phyloP scores from a whole-genome alignment of 2,888 invertebrate genomes.

The Neoscelio sp. region DNA sequence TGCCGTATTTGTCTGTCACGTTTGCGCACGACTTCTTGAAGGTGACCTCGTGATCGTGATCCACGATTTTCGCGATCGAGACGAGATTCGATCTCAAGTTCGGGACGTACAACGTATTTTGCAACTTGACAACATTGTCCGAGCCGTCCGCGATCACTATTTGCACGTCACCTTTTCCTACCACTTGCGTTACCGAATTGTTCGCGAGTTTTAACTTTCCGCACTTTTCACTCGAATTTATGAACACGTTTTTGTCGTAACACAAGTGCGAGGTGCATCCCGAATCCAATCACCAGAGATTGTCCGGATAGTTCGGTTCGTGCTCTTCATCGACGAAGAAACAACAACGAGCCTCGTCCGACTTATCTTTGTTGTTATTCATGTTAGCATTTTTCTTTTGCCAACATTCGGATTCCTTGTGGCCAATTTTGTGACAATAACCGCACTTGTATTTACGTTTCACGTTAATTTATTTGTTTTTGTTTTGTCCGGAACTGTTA shows the following conservation, averaged over 20 bases:
- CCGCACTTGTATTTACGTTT: constrained; percentile 13
- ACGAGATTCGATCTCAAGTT: constrained; percentile 62
- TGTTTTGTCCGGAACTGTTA: not conserved
- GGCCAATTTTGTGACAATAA: constrained; percentile 13
- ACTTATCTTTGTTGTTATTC: not conserved
- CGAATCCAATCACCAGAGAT: constrained; percentile 11
- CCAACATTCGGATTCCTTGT: constrained; percentile 15
- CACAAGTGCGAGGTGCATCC: constrained; percentile 43
- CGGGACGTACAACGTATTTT: constrained; percentile 57
- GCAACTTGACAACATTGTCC: not conserved
- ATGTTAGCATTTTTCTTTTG: not conserved
- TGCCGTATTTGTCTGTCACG: not conserved
- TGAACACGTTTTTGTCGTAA: constrained; percentile 2
- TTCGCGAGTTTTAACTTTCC: constrained; percentile 18
- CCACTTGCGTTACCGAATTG: constrained; percentile 6
- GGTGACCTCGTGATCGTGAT: constrained; percentile 31
- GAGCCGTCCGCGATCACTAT: not conserved
- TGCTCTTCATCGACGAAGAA: not conserved
- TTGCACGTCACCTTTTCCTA: constrained; percentile 33
- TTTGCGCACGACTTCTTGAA: constrained; percentile 47
- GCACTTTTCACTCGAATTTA: not conserved
- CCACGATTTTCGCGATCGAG: constrained; percentile 60
- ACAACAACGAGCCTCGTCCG: not conserved
- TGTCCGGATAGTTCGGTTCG: not conserved
- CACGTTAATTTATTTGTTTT: not conserved